Base-by-base conservation (phyloP, 2,888 invertebrate genomes). In the Cordylochernes scorpioides region DNA sequence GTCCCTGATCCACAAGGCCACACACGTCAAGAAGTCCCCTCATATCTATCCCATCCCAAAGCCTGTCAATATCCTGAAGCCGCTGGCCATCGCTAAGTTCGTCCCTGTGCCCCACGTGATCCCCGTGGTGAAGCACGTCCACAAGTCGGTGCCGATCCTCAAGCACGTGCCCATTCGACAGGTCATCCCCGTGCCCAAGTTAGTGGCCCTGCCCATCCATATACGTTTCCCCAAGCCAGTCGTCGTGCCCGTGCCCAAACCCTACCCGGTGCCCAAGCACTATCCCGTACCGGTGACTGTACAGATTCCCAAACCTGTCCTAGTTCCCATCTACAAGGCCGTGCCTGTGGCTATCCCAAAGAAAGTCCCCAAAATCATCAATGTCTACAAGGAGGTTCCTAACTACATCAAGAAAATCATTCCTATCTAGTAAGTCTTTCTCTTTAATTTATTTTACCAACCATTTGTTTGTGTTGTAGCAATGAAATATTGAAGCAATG, bases 41-140 rank as follows among this genome's bases (percentile, higher is more conserved):
- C n/a, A n/a, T n/a, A n/a, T n/a, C n/a, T n/a, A n/a, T n/a, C 39
- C 37, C 10, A 31, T 39, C 9, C 32, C 39, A n/a, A 39, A 38
- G 15, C 30, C 28, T 16, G 35, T 39, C 3, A 29, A 30, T 2
- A 30, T 32, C 24, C 21, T 35, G 24, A 39, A 38, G 17, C 35
- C 38, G 8, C 14, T 38, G 14, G 31, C 33, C 5, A 31, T 39
- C 3, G 35, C 39, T 3, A 38, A 39, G 21, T 36, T 36, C 2
- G 27, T 35, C 18, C 31, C 24, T 2, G 34, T 38, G 10, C 39
- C 39, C 3, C 38, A 38, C 3, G 34, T 39, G 2, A 33, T 39
- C 5, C 39, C 36, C 3, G 36, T 36, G 15, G 32, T 36, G 22
- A 38, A 38, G 19, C 38, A 38, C 26, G 33, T 35, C 24, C 35